Evolutionary conservation across 2,113 vertebrate species (phyloP), one percentile per base, ranked within the genome.

Genomic region (Glaucomys volans): DNA sequence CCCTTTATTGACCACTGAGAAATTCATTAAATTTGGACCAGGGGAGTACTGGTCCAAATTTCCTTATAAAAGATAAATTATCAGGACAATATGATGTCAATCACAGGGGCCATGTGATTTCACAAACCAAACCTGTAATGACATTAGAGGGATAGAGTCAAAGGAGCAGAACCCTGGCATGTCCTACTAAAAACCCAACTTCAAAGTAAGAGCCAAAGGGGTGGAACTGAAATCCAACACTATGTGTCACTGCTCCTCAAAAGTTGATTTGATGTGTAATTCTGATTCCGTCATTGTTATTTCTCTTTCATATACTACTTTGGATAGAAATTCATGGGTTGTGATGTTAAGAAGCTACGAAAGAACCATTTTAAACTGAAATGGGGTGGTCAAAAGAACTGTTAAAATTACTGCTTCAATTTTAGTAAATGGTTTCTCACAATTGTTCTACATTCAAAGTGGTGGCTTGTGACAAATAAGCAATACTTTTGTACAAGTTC

Each of bases 391-490:
- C 52, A 50, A 81, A 90, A 79, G 20, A 93, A 59, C 8, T 22
- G 24, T 67, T 82, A 81, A 81, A 40, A 69, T 75, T 40, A 82
- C 57, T 80, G 32, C 42, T 97, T 79, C 0, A 24, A 64, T 2
- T 71, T 75, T 87, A 74, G 67, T 83, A 94, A 96, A 71, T 44
- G 3, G 75, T 87, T 94, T 94, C 37, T 9, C 42, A 84, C 64
- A 96, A 91, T 18, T 96, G 50, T 95, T 96, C 80, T 85, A 94
- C 92, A 85, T 90, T 94, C 62, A 92, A 75, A 94, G 62, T 94
- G 77, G 79, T 91, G 67, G 85, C 76, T 97, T 92, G 89, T 37
- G 74, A 66, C 74, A 90, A 95, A 97, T 64, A 90, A 92, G 40
- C 22, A 67, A 87, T 82, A 89, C 37, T 97, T 95, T 74, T 74